Percentiles rank a stretch among this genome's conserved stretches.
Evolutionary conservation across 2,797 vertebrate genomes (phyloP).

Genomic region (Anguilla anguilla): DNA sequence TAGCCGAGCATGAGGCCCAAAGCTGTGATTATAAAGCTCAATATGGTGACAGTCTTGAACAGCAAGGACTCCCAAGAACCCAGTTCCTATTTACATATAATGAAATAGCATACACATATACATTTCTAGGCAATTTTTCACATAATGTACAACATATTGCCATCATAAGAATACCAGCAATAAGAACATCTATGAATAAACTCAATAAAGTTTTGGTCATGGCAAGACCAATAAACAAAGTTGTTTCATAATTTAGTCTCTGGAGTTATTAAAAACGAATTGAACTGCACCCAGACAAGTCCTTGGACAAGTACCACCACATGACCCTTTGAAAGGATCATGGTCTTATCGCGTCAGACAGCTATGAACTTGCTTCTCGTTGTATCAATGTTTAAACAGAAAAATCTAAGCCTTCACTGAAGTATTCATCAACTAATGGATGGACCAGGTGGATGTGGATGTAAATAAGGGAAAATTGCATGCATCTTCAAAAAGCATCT

Average conservation of each 20-base stretch:
- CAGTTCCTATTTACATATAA: not conserved
- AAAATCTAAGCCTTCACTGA: constrained; percentile 30
- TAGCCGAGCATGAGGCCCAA: not conserved
- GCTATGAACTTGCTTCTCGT: constrained; percentile 44
- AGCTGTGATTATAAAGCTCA: not conserved
- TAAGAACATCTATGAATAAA: not conserved
- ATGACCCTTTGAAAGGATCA: not conserved
- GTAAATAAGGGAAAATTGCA: constrained; percentile 25
- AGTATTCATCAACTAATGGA: constrained; percentile 19
- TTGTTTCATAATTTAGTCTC: too few relatives aligned
- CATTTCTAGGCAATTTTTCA: not conserved
- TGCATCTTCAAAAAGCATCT: not conserved
- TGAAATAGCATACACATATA: not conserved
- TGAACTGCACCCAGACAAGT: constrained; percentile 4
- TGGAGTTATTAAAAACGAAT: not conserved
- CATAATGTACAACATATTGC: not conserved
- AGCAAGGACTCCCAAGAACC: too few relatives aligned
- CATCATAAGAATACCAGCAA: not conserved
- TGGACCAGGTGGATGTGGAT: constrained; percentile 51
- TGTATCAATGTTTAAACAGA: constrained; percentile 41
- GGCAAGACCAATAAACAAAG: not conserved
- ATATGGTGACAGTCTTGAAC: not conserved
- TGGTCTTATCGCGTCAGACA: constrained; percentile 44
- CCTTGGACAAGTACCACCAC: constrained; percentile 29
- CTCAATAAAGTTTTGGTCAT: not conserved